phyloP scores from a whole-genome alignment of 1,140 invertebrate genomes.

The Himalopsyche phryganea region DNA sequence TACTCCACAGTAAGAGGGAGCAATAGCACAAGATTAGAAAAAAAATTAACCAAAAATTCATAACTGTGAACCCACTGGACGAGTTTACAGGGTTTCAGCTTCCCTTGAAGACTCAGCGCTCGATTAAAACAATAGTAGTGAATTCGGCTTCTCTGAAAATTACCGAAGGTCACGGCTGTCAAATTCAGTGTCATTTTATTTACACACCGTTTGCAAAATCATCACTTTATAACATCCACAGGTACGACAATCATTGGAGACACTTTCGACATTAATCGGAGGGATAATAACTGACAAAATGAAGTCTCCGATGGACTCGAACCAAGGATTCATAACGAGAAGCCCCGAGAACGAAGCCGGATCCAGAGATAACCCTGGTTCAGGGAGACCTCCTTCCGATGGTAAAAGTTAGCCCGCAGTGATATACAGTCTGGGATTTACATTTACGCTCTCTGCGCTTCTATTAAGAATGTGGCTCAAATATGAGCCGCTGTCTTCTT shows the following conservation, averaged over 20 bases:
- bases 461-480: background rate
- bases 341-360: background rate
- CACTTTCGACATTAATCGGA: constrained; percentile 55
- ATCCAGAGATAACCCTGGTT: background rate
- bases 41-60: too few species aligned
- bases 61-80: too few species aligned
- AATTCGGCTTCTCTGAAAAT: too few species aligned
- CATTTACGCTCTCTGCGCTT: background rate
- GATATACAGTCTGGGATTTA: background rate
- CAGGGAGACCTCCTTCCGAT: background rate
- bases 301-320: constrained; percentile 38
- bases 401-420: constrained; percentile 11
- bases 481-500: constrained; percentile 14
- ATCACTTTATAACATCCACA: too few species aligned
- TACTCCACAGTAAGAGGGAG: too few species aligned
- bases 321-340: constrained; percentile 29
- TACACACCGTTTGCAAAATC: too few species aligned
- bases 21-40: too few species aligned
- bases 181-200: too few species aligned
- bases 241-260: constrained; percentile 61
- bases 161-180: too few species aligned
- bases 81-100: too few species aligned
- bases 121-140: too few species aligned
- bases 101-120: too few species aligned
- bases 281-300: constrained; percentile 29